Evolutionary conservation across 2,113 vertebrate species (phyloP).

Genomic region (Centrocercus urophasianus): DNA sequence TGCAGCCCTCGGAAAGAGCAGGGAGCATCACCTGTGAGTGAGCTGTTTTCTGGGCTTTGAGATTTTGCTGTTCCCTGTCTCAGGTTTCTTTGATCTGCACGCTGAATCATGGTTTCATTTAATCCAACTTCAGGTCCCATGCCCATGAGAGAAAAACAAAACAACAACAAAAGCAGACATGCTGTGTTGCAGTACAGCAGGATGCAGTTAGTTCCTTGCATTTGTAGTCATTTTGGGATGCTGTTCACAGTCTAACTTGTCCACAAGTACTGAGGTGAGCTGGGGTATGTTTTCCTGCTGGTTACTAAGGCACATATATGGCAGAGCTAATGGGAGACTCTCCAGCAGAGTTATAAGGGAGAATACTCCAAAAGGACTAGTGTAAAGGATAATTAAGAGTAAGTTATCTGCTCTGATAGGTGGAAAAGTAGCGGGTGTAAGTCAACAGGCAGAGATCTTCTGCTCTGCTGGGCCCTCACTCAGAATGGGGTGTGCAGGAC

Average conservation of each 20-base stretch:
- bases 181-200: fast-evolving
- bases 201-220: not conserved
- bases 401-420: too few relatives aligned
- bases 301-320: not conserved
- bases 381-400: not conserved
- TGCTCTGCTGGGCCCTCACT: not conserved
- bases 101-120: fast-evolving
- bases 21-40: not conserved
- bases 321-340: fast-evolving
- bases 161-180: not conserved
- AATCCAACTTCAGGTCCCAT: not conserved
- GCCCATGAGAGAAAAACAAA: not conserved
- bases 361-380: not conserved
- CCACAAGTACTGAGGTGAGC: not conserved
- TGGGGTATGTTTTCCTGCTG: not conserved
- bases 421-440: not conserved
- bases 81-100: not conserved
- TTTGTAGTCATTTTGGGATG: not conserved
- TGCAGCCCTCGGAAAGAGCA: not conserved
- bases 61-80: not conserved
- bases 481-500: not conserved
- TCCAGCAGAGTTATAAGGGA: not conserved
- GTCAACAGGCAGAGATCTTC: not conserved
- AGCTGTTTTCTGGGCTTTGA: not conserved
- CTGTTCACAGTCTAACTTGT: not conserved